Percentiles rank a stretch among this genome's conserved stretches.
Conservation (phyloP, 2,888 invertebrate genomes). For the Hirudinaria manillensis region DNA sequence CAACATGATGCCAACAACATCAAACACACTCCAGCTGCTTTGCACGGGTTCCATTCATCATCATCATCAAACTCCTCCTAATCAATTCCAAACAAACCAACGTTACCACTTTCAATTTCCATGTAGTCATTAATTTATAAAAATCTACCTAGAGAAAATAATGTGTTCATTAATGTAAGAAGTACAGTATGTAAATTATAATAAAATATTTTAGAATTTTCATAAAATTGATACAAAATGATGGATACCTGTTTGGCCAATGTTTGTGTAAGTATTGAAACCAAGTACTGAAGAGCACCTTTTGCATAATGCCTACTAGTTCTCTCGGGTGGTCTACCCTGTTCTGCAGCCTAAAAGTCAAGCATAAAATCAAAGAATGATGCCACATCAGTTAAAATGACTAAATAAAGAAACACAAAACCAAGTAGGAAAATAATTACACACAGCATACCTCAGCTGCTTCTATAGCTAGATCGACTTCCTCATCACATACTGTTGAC, state of each 20-base stretch:
- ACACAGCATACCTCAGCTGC: conserved; percentile 66
- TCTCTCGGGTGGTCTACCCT: conserved; percentile 84
- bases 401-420: background rate
- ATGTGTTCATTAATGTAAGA: background rate
- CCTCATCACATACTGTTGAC: conserved; percentile 99
- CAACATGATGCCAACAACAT: conserved; percentile 95
- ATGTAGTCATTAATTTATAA: background rate
- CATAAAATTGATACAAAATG: background rate
- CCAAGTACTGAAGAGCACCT: conserved; percentile 87
- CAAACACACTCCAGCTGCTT: conserved; percentile 95
- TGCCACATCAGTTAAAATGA: too few relatives aligned
- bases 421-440: background rate
- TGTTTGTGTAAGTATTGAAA: conserved; percentile 86
- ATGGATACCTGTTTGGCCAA: conserved; percentile 74
- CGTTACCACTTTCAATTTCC: background rate
- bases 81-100: conserved; percentile 30
- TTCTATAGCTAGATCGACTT: conserved; percentile 77
- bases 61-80: conserved; percentile 84
- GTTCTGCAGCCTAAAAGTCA: conserved; percentile 68
- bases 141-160: background rate
- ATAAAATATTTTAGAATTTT: background rate
- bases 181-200: background rate
- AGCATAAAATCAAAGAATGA: background rate
- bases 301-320: conserved; percentile 95
- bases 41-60: conserved; percentile 98